These are phyloP conservation scores for Diorhabda elongata DNA, from an alignment of 1,140 invertebrate genomes.

Conservation along the genomic window DNA sequence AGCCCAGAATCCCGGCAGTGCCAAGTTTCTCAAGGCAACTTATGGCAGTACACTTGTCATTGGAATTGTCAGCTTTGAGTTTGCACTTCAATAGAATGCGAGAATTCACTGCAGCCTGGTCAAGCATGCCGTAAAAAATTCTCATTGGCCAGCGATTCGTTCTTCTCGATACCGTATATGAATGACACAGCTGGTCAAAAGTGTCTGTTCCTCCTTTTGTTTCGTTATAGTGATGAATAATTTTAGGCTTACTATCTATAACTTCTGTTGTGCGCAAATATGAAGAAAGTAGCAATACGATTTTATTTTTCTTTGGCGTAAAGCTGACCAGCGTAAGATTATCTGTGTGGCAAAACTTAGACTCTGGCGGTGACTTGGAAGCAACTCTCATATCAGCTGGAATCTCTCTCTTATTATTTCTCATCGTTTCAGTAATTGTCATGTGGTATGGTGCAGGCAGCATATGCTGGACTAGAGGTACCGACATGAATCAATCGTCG, in stretches of 20 bases:
- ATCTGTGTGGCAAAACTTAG: not conserved
- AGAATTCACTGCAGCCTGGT: slow-evolving; percentile 9
- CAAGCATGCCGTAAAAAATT: slow-evolving; percentile 14
- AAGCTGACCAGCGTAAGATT: slow-evolving; percentile 12
- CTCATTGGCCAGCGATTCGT: slow-evolving; percentile 25
- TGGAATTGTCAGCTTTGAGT: slow-evolving; percentile 5
- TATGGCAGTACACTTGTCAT: slow-evolving; percentile 1
- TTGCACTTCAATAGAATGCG: slow-evolving; percentile 8
- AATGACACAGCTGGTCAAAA: slow-evolving; percentile 47
- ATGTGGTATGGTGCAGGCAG: not conserved
- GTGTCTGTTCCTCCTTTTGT: slow-evolving; percentile 50
- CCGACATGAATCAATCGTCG: slow-evolving; percentile 7
- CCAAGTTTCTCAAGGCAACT: slow-evolving; percentile 4
- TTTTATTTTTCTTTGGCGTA: slow-evolving; percentile 17
- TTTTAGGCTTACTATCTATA: slow-evolving; percentile 32
- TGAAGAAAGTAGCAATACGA: slow-evolving; percentile 8
- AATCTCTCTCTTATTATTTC: too few relatives aligned
- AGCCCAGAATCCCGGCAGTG: slow-evolving; percentile 4
- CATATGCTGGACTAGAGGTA: slow-evolving; percentile 2
- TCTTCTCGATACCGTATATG: slow-evolving; percentile 33
- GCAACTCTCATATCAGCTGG: not conserved
- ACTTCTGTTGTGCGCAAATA: not conserved
- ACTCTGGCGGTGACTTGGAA: not conserved
- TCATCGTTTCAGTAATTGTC: too few relatives aligned
- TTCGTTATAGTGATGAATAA: slow-evolving; percentile 47